phyloP scores from a whole-genome alignment of 2,888 invertebrate genomes.

The Watsonalla binaria region DNA sequence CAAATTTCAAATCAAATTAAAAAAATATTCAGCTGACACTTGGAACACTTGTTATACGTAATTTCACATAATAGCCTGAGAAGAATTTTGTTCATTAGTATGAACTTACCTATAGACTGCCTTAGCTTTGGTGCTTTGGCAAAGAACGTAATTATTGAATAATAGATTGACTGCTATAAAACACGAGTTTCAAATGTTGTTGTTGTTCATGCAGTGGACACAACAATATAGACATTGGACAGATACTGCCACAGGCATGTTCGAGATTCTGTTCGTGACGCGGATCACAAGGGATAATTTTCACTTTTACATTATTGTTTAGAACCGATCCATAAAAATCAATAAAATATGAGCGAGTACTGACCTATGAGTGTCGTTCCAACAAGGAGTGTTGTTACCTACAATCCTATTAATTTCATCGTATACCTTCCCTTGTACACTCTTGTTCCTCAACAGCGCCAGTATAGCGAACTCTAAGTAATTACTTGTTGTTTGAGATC shows the following conservation, averaged over 20 bases:
- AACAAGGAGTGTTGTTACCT: conserved; percentile 58
- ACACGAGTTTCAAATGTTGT: too few species aligned
- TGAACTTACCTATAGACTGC: too few species aligned
- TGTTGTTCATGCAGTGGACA: too few species aligned
- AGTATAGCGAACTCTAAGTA: conserved; percentile 80
- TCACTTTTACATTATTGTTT: not conserved
- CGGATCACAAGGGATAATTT: too few species aligned
- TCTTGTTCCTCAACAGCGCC: conserved; percentile 74
- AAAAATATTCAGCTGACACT: not conserved
- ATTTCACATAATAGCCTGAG: not conserved
- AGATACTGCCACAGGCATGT: too few species aligned
- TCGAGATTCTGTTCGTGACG: not conserved
- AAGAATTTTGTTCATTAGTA: too few species aligned
- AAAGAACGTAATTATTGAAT: too few species aligned
- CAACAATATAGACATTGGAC: too few species aligned
- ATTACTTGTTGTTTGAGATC: conserved; percentile 84
- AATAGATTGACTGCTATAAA: too few species aligned
- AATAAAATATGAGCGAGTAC: conserved; percentile 1
- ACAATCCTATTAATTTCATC: conserved; percentile 78
- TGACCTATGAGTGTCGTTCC: conserved; percentile 54
- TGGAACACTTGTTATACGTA: not conserved
- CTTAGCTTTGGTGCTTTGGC: too few species aligned
- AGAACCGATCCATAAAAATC: not conserved
- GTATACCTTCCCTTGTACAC: conserved; percentile 79
- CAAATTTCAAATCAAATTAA: too few species aligned